phyloP scores from a whole-genome alignment of 2,888 invertebrate genomes.

The Tetrapedia diversipes region DNA sequence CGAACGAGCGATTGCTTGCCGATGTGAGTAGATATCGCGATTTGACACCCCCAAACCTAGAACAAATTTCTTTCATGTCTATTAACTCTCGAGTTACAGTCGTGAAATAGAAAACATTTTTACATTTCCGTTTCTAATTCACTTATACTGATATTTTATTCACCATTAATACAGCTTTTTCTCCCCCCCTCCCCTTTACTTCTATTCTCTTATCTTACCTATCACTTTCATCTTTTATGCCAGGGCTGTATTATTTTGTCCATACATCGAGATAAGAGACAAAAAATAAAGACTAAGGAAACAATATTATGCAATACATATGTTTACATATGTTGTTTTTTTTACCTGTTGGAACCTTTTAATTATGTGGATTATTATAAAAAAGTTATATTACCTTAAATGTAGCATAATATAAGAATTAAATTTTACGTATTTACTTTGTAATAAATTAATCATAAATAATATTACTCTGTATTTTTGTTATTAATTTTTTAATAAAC shows the following conservation, averaged over 20 bases:
- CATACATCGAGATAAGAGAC: slow-evolving; percentile 23
- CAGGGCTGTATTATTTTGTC: slow-evolving; percentile 17
- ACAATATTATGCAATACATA: slow-evolving; percentile 16
- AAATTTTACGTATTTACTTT: neutral
- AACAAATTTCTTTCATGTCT: slow-evolving; percentile 33
- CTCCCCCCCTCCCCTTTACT: neutral
- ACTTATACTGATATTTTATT: slow-evolving; percentile 10
- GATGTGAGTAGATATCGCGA: slow-evolving; percentile 47
- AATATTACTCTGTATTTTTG: neutral
- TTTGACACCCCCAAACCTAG: slow-evolving; percentile 36
- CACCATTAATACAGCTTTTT: neutral
- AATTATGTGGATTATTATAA: neutral
- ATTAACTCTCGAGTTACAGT: slow-evolving; percentile 27
- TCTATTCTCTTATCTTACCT: slow-evolving; percentile 17
- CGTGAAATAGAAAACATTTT: slow-evolving; percentile 7
- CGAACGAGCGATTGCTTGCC: slow-evolving; percentile 32
- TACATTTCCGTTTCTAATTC: slow-evolving; percentile 22
- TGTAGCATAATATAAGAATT: slow-evolving; percentile 4
- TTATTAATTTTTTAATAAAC: slow-evolving; percentile 1
- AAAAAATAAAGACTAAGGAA: slow-evolving; percentile 24
- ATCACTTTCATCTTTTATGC: slow-evolving; percentile 18
- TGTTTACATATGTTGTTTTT: slow-evolving; percentile 31
- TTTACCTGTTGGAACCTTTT: neutral
- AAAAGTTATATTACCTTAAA: neutral
- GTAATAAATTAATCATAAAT: neutral